A percentile compares a stretch with the other conserved stretches of the same genome.
Conservation (phyloP, 2,113 vertebrate species). For the Ailuropoda melanoleuca region DNA sequence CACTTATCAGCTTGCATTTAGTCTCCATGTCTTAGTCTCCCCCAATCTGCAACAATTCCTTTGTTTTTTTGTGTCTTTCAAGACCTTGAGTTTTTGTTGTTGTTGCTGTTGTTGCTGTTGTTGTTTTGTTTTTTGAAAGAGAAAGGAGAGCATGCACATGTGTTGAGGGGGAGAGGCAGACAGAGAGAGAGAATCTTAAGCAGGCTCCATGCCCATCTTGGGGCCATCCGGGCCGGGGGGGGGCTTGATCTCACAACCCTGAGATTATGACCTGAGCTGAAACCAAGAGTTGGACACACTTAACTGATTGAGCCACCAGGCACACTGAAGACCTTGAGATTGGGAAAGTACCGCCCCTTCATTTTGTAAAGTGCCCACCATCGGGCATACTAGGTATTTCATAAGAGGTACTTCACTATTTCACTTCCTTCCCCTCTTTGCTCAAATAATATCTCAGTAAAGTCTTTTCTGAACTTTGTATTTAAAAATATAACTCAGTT, state of each 20-base stretch:
- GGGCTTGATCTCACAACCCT: not conserved
- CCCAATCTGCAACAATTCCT: not conserved
- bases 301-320: not conserved
- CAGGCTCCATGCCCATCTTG: not conserved
- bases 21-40: not conserved
- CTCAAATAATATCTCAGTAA: not conserved
- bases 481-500: not conserved
- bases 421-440: not conserved
- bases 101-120: not conserved
- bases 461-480: not conserved
- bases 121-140: not conserved
- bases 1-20: not conserved
- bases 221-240: rapidly evolving
- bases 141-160: not conserved
- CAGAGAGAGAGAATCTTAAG: not conserved
- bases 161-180: not conserved
- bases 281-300: not conserved
- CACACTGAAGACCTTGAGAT: not conserved
- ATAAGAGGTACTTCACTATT: not conserved
- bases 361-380: not conserved
- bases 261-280: not conserved
- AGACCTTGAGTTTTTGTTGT: not conserved
- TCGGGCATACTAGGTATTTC: not conserved
- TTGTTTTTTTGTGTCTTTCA: not conserved
- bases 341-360: not conserved